Percentiles rank a stretch among this genome's conserved stretches.
These are phyloP conservation scores for Oxyura jamaicensis DNA, from an alignment of 2,113 vertebrate species.

Conservation along the genomic window DNA sequence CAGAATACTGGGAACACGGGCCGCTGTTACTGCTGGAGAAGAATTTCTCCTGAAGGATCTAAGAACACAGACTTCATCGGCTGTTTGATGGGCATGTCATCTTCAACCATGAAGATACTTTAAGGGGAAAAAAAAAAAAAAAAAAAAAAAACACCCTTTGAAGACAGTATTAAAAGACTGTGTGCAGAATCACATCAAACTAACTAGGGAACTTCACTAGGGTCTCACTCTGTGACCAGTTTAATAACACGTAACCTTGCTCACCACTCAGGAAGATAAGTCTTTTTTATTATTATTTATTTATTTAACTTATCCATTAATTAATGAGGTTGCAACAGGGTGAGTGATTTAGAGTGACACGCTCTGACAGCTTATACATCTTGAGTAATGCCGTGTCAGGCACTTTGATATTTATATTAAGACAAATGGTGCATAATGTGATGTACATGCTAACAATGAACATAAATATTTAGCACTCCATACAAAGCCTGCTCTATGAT, in stretches of 20 bases:
- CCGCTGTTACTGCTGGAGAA: neutral
- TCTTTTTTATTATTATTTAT: neutral
- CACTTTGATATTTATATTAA: slow-evolving; percentile 61
- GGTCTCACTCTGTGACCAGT: neutral
- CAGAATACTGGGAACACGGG: neutral
- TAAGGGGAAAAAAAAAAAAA: neutral
- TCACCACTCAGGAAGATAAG: slow-evolving; percentile 4
- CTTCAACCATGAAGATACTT: neutral
- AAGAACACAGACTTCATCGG: neutral
- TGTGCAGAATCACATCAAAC: neutral
- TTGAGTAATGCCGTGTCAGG: slow-evolving; percentile 70
- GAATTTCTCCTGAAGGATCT: neutral
- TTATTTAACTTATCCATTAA: slow-evolving; percentile 47
- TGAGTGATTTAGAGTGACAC: slow-evolving; percentile 36
- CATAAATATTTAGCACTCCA: slow-evolving; percentile 70
- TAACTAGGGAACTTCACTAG: neutral
- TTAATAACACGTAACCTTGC: neutral
- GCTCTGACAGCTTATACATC: slow-evolving; percentile 59
- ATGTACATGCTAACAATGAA: slow-evolving; percentile 65
- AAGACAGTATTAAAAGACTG: neutral
- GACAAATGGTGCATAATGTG: slow-evolving; percentile 64
- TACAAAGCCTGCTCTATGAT: slow-evolving; percentile 50
- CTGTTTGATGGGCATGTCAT: neutral
- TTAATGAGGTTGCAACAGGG: slow-evolving; percentile 34
- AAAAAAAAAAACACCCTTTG: neutral